A percentile compares a stretch with the other conserved stretches of the same genome.
Conservation (phyloP, 2,888 invertebrate species). For the Athalia cordata region DNA sequence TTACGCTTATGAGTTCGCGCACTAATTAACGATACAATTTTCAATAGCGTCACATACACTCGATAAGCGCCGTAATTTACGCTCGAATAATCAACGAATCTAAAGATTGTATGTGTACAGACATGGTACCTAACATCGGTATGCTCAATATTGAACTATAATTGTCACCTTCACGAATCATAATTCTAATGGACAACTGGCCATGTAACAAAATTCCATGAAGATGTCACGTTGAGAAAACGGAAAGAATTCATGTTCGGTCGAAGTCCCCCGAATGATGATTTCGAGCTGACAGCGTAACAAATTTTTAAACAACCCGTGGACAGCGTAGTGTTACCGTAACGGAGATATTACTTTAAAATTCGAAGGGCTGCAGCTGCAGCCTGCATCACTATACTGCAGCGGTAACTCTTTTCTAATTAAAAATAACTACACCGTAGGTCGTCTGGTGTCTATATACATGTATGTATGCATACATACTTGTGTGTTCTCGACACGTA, state of each 20-base stretch:
- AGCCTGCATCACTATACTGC: too few relatives aligned
- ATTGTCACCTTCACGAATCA: too few relatives aligned
- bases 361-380: background rate
- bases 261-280: background rate
- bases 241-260: background rate
- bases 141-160: too few relatives aligned
- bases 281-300: conserved; percentile 14
- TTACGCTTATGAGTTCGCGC: background rate
- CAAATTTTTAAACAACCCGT: conserved; percentile 14
- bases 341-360: background rate
- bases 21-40: conserved; percentile 13
- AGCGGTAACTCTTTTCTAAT: conserved; percentile 24
- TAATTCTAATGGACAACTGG: too few relatives aligned
- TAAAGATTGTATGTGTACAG: background rate
- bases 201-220: background rate
- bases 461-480: too few relatives aligned
- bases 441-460: too few relatives aligned
- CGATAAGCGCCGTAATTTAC: background rate
- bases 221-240: background rate
- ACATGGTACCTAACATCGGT: too few relatives aligned
- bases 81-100: background rate
- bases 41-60: background rate
- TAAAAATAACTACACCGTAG: conserved; percentile 8
- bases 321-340: background rate
- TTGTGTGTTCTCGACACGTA: background rate